These are phyloP conservation scores for Centrocercus urophasianus DNA, from an alignment of 2,113 vertebrate species.

Conservation along the genomic window DNA sequence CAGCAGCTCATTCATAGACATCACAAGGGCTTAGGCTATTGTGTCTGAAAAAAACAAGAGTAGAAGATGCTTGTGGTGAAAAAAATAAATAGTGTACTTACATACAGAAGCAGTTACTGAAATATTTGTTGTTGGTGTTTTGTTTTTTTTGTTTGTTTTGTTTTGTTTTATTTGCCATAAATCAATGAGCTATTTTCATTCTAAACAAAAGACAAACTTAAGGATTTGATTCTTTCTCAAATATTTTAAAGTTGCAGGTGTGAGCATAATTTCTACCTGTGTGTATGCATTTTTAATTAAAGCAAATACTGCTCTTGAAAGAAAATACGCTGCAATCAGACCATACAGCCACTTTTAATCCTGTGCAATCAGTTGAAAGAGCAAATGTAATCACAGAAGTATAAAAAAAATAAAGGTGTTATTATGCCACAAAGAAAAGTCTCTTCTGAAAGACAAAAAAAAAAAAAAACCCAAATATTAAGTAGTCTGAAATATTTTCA, in stretches of 20 bases:
- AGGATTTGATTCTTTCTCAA: slow-evolving; percentile 34
- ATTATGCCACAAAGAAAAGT: background rate
- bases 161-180: background rate
- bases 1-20: background rate
- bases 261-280: background rate
- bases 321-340: background rate
- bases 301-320: background rate
- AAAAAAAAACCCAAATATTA: background rate
- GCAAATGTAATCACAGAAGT: background rate
- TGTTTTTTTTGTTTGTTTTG: background rate
- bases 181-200: background rate
- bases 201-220: slow-evolving; percentile 23
- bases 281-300: background rate
- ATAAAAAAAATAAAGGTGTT: background rate
- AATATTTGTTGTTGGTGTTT: background rate
- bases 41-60: background rate
- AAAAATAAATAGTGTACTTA: background rate
- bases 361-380: background rate
- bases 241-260: slow-evolving; percentile 28
- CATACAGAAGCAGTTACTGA: slow-evolving; percentile 4
- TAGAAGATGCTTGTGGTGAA: background rate
- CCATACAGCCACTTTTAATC: background rate
- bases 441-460: background rate
- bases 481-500: background rate
- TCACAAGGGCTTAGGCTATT: background rate